These are phyloP conservation scores for Papilio dardanus DNA, from an alignment of 1,140 invertebrate genomes.

Conservation along the genomic window DNA sequence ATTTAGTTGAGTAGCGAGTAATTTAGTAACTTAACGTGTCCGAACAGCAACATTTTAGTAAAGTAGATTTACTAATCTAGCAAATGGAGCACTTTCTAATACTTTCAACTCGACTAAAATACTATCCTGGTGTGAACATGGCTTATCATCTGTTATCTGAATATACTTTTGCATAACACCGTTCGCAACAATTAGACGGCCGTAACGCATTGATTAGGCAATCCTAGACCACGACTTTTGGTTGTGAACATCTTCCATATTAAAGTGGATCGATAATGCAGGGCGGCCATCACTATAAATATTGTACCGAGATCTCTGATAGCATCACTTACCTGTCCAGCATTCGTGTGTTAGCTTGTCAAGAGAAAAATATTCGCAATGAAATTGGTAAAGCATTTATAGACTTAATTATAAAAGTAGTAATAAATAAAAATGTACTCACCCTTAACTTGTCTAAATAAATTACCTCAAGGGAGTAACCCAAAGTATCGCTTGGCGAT, in stretches of 20 bases:
- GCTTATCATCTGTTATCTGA: slow-evolving; percentile 14
- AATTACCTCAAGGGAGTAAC: too few species aligned
- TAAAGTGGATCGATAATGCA: slow-evolving; percentile 68
- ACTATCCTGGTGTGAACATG: too few species aligned
- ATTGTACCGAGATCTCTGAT: slow-evolving; percentile 57
- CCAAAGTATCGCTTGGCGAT: too few species aligned
- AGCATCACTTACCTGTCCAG: slow-evolving; percentile 58
- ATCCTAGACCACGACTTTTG: slow-evolving; percentile 58
- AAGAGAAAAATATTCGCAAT: slow-evolving; percentile 53
- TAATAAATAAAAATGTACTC: too few species aligned
- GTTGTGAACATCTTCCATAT: slow-evolving; percentile 53
- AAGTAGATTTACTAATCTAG: too few species aligned
- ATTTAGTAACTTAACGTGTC: too few species aligned
- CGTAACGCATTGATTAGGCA: slow-evolving; percentile 65
- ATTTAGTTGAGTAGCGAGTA: too few species aligned
- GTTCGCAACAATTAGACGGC: slow-evolving; percentile 63
- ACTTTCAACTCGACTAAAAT: too few species aligned
- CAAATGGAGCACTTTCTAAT: too few species aligned
- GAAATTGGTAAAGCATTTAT: slow-evolving; percentile 65
- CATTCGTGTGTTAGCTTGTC: slow-evolving; percentile 51
- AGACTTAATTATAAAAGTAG: slow-evolving; percentile 1
- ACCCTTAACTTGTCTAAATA: too few species aligned
- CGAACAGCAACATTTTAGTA: too few species aligned
- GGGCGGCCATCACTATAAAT: slow-evolving; percentile 68
- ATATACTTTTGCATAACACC: slow-evolving; percentile 49